Conservation (phyloP, 2,888 invertebrate species). For the Phymatocera aterrima region DNA sequence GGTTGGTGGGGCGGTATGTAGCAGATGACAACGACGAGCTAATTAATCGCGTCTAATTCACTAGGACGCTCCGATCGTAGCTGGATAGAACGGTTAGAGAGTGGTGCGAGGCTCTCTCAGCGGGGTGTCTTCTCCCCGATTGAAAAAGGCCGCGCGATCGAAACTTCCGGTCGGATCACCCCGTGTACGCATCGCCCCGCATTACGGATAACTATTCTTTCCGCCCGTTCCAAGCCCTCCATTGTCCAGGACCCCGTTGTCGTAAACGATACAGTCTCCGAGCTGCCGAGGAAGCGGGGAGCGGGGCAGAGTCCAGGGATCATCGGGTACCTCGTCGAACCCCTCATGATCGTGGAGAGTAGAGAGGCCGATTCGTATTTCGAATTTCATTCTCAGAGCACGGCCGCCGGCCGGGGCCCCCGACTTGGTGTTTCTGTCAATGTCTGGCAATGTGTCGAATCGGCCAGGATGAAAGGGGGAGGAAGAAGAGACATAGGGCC, state of each 20-base stretch:
- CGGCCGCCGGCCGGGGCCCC: too few relatives aligned
- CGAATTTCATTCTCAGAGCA: constrained; percentile 41
- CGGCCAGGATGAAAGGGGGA: constrained; percentile 56
- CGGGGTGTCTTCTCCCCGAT: constrained; percentile 40
- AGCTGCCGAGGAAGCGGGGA: constrained; percentile 45
- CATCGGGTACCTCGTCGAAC: constrained; percentile 17
- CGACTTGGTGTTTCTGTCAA: constrained; percentile 29
- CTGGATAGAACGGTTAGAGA: not conserved
- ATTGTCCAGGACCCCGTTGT: constrained; percentile 62
- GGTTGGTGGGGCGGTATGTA: not conserved
- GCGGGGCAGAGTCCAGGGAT: constrained; percentile 21
- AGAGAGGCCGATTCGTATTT: not conserved
- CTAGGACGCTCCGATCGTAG: constrained; percentile 18
- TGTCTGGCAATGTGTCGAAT: constrained; percentile 39
- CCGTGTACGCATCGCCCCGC: constrained; percentile 68
- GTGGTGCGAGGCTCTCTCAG: constrained; percentile 11
- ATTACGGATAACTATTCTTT: constrained; percentile 72
- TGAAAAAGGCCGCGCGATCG: constrained; percentile 56
- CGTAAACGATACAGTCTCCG: constrained; percentile 68
- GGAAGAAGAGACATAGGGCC: constrained; percentile 55
- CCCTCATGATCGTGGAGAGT: not conserved
- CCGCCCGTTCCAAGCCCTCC: constrained; percentile 65
- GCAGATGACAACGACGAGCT: not conserved
- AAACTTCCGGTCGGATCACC: constrained; percentile 71
- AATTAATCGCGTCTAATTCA: constrained; percentile 42